Base-by-base conservation (phyloP, 2,113 vertebrate species). In the Eubucco bourcierii region DNA sequence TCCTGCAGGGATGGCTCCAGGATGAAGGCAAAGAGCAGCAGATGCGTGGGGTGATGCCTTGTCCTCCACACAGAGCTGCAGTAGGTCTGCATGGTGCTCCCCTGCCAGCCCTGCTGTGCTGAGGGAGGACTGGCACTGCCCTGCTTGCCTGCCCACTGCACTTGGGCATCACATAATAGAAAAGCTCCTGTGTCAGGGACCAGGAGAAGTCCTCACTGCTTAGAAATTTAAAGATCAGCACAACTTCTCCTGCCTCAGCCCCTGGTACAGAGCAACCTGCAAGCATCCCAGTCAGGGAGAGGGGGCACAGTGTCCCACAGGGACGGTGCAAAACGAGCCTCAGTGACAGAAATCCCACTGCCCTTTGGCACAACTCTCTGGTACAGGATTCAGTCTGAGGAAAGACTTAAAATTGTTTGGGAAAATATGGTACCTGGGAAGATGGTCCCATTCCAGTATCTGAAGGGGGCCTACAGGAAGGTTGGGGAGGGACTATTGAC, bases 1-100 rank as follows among this genome's bases (percentile, higher is more conserved):
- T 5, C 24, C 78, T 13, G 0, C 2, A 3, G n/a, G 24, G 46
- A 19, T 21, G 67, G 15, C 33, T 29, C 15, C 8, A 10, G 71
- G 34, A 39, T 3, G 72, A 37, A 50, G 72, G 64, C 44, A 17
- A 34, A 2, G 7, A 52, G 47, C n/a, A 47, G 33, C 2, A 1
- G 58, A 27, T 0, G 0, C 0, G 0, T 2, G 8, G 29, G 28
- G 15, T 7, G 17, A 28, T 1, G 1, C 18, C n/a, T 33, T 34
- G 2, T 18, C 44, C 58, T 2, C 1, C 10, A 15, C 9, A 4
- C 15, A 39, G 12, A 12, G 14, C 23, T 7, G 50, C 0, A 3
- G 27, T 27, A 4, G 9, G 55, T 0, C 2, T 0, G 50, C 6
- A 17, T 2, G 0, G 2, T 4, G 61, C 12, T 61, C 56, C 14